These are phyloP conservation scores for Acipenser oxyrinchus DNA, from an alignment of 2,797 vertebrate species.

Conservation along the genomic window DNA sequence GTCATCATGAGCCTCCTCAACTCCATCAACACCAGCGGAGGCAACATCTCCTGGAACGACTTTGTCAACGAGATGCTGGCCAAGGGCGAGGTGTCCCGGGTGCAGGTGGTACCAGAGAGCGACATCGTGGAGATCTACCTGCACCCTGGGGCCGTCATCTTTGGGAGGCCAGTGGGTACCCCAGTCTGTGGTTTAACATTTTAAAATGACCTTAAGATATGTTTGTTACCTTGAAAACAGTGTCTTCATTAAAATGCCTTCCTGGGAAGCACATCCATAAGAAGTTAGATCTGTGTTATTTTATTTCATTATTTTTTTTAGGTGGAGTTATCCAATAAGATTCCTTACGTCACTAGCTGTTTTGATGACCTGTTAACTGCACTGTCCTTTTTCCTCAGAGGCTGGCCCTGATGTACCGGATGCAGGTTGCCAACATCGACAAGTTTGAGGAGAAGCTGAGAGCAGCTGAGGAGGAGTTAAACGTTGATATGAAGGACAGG, in stretches of 20 bases:
- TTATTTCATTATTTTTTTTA: not conserved
- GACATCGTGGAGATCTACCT: constrained; percentile 87
- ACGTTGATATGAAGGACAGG: constrained; percentile 79
- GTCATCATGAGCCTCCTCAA: constrained; percentile 69
- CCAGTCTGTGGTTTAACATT: no score
- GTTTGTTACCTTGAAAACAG: no score
- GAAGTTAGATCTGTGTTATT: not conserved
- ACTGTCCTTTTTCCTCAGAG: constrained; percentile 50
- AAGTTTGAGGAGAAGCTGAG: constrained; percentile 95
- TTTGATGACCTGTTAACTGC: not conserved
- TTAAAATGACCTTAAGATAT: no score
- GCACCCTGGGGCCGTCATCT: constrained; percentile 82
- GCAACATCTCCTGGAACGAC: constrained; percentile 90
- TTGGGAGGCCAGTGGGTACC: constrained; percentile 73
- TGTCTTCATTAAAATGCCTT: not conserved
- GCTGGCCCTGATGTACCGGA: constrained; percentile 74
- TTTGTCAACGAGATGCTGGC: constrained; percentile 94
- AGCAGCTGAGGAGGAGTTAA: constrained; percentile 83
- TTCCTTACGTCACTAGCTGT: not conserved
- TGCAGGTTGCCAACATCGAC: constrained; percentile 95
- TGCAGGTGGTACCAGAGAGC: constrained; percentile 85
- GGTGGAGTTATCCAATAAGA: no score
- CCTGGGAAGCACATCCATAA: not conserved
- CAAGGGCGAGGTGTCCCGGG: constrained; percentile 88
- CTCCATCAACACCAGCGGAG: constrained; percentile 55